phyloP scores from a whole-genome alignment of 2,888 invertebrate genomes.

The Pristionchus exspectatus region DNA sequence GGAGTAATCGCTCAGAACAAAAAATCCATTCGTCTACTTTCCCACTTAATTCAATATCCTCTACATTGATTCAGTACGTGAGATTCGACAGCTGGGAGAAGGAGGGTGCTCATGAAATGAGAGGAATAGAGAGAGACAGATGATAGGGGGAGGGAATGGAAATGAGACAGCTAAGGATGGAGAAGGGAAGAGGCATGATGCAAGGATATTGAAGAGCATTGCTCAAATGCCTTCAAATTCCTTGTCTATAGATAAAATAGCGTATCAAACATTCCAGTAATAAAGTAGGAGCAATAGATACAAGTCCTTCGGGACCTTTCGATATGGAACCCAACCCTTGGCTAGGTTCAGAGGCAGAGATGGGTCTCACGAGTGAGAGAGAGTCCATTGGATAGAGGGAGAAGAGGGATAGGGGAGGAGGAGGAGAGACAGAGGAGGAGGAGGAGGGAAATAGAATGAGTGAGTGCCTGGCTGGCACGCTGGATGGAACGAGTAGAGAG shows the following conservation, averaged over 20 bases:
- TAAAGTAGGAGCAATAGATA: background rate
- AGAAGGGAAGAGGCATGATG: background rate
- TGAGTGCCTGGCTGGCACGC: slow-evolving; percentile 43
- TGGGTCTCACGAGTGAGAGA: background rate
- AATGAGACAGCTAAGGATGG: background rate
- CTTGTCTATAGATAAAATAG: background rate
- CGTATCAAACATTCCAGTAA: background rate
- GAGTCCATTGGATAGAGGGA: background rate
- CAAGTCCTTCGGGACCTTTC: too few species aligned
- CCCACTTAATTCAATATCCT: too few species aligned
- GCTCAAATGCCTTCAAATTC: too few species aligned
- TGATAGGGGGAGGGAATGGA: slow-evolving; percentile 12
- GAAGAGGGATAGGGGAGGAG: background rate
- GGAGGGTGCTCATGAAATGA: background rate
- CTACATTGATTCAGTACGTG: too few species aligned
- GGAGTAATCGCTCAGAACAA: too few species aligned
- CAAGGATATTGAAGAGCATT: background rate
- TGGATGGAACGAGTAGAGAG: slow-evolving; percentile 16
- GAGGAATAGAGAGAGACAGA: slow-evolving; percentile 24
- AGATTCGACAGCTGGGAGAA: slow-evolving; percentile 16
- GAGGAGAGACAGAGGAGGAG: background rate
- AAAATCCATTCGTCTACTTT: too few species aligned
- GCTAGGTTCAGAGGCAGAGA: background rate
- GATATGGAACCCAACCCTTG: too few species aligned
- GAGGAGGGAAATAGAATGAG: slow-evolving; percentile 22